These are phyloP conservation scores for Lapara coniferarum DNA, from an alignment of 2,888 invertebrate genomes.

Conservation along the genomic window DNA sequence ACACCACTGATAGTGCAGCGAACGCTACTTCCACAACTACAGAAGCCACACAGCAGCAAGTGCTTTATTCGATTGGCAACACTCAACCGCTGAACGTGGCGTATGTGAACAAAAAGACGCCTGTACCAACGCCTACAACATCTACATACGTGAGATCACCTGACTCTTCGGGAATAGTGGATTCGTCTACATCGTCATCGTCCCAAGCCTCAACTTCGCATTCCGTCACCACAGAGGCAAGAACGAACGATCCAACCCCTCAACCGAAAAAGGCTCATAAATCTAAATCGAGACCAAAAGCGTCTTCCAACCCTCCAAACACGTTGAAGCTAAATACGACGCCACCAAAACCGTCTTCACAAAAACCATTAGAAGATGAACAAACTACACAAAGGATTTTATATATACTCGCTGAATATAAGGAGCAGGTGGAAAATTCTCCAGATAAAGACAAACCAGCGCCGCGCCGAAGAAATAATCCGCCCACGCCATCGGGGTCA, in stretches of 20 bases:
- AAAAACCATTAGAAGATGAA: conserved; percentile 91
- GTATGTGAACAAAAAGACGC: conserved; percentile 72
- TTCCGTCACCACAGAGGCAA: conserved; percentile 60
- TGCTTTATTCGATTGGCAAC: conserved; percentile 70
- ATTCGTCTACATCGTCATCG: conserved; percentile 69
- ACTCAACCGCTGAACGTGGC: conserved; percentile 69
- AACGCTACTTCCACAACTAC: conserved; percentile 52
- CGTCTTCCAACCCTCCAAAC: conserved; percentile 81
- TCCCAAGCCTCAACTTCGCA: conserved; percentile 60
- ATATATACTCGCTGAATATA: conserved; percentile 91
- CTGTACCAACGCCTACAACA: conserved; percentile 62
- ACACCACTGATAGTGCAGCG: conserved; percentile 57
- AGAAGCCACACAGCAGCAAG: conserved; percentile 65
- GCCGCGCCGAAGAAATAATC: conserved; percentile 89
- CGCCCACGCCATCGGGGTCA: conserved; percentile 87
- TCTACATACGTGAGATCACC: conserved; percentile 70
- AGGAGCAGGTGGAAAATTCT: conserved; percentile 90
- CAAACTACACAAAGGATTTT: conserved; percentile 91
- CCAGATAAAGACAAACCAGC: conserved; percentile 93
- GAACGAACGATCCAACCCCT: conserved; percentile 50
- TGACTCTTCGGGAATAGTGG: conserved; percentile 68
- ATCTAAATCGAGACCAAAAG: conserved; percentile 83
- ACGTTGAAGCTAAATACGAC: conserved; percentile 86
- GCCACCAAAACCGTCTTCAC: conserved; percentile 81
- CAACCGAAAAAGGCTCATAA: conserved; percentile 60